phyloP scores from a whole-genome alignment of 2,888 invertebrate genomes.

The Drosophila incognita region DNA sequence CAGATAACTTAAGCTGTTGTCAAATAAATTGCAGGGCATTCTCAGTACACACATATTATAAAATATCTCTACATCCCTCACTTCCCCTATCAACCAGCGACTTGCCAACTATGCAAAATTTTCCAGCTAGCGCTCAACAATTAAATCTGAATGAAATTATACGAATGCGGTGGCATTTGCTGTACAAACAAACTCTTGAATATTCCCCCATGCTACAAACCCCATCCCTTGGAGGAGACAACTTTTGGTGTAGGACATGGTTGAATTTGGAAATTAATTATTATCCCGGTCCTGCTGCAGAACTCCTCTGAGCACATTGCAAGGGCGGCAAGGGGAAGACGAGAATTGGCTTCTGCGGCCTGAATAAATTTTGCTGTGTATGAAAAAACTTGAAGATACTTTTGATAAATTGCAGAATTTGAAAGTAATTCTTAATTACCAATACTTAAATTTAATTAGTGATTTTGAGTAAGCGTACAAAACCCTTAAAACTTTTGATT shows the following conservation, averaged over 20 bases:
- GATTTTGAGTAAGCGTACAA: neutral
- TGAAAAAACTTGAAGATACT: conserved; percentile 19
- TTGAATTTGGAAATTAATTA: conserved; percentile 60
- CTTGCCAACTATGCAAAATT: conserved; percentile 54
- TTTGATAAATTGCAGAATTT: conserved; percentile 44
- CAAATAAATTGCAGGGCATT: conserved; percentile 52
- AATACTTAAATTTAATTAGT: conserved; percentile 29
- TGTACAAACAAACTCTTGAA: conserved; percentile 32
- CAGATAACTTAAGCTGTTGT: conserved; percentile 2
- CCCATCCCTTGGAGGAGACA: conserved; percentile 5
- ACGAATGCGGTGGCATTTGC: conserved; percentile 35
- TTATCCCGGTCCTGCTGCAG: conserved; percentile 10
- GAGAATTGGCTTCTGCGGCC: conserved; percentile 2
- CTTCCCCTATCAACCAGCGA: neutral
- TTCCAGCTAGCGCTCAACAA: conserved; percentile 40
- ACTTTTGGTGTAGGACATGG: conserved; percentile 29
- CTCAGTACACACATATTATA: conserved; percentile 26
- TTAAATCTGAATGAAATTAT: conserved; percentile 54
- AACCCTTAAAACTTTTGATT: neutral
- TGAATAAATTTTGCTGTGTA: conserved; percentile 27
- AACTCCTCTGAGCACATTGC: neutral
- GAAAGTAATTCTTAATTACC: conserved; percentile 43
- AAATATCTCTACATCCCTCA: neutral
- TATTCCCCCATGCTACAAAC: neutral
- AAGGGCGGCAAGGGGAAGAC: neutral